Evolutionary conservation across 1,140 invertebrate genomes (phyloP), one percentile per base, ranked within the genome.

Genomic region (Prorops nasuta): DNA sequence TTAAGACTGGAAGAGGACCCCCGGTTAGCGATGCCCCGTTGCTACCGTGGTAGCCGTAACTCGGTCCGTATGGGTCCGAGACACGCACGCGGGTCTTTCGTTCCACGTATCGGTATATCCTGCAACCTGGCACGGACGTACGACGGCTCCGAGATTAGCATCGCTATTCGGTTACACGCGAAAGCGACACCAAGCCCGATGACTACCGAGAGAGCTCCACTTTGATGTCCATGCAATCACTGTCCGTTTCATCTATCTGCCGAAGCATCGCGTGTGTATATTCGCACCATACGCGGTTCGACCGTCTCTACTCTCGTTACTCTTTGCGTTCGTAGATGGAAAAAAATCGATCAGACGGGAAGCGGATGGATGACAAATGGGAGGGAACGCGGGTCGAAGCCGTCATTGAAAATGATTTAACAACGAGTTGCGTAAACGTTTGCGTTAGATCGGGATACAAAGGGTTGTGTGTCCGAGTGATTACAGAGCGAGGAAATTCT

Each of bases 151-250:
- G 62, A 72, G 70, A 72, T 72, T 68, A 72, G 63, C 66, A 72
- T 72, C 70, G 60, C 60, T 60, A 64, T 63, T 69, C 51, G 58
- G 67, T 71, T 68, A 69, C 69, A 69, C 64, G 69, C 62, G 57
- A 63, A 58, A 56, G 49, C 50, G 50, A 56, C 58, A 56, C 51
- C 50, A 50, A 37, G 46, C 38, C 34, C 35, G 31, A 34, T 36
- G 38, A 14, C 38, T 21, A 39, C 18, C 38, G 38, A 7, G 49
- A 56, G 18, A 14, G 28, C 18, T 16, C 31, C 22, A 16, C 19
- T 16, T 1, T 12, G 14, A 2, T 19, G 16, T 19, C n/a, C n/a
- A n/a, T n/a, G n/a, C n/a, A n/a, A n/a, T n/a, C 47, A 54, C 60
- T 48, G 57, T 44, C 48, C 47, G 36, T 34, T 47, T 48, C 19